Evolutionary conservation across 2,888 invertebrate genomes (phyloP).

Genomic region (Nymphalis polychloros): DNA sequence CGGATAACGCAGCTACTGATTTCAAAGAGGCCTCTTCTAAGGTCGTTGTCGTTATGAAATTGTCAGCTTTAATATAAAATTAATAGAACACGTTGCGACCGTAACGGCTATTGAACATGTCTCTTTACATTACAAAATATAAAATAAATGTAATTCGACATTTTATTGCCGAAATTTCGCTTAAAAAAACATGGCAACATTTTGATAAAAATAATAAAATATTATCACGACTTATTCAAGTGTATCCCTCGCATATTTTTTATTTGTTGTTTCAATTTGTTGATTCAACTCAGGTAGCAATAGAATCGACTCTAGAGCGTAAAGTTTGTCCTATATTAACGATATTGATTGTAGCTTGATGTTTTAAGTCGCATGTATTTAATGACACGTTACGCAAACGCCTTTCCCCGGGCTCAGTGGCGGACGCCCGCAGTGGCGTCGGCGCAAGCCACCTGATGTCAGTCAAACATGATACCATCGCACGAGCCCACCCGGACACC

Average conservation of each 20-base stretch:
- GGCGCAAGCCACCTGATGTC: constrained; percentile 44
- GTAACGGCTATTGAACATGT: constrained; percentile 24
- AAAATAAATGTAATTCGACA: constrained; percentile 21
- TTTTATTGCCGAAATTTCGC: not conserved
- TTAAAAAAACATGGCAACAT: constrained; percentile 8
- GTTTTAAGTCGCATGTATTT: constrained; percentile 52
- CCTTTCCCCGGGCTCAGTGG: constrained; percentile 55
- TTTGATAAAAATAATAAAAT: not conserved
- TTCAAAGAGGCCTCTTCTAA: constrained; percentile 49
- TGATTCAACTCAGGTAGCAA: not conserved
- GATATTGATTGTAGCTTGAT: constrained; percentile 34
- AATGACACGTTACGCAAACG: constrained; percentile 53
- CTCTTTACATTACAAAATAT: constrained; percentile 24
- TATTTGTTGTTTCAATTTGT: not conserved
- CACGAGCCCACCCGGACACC: constrained; percentile 25
- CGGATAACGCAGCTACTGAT: constrained; percentile 41
- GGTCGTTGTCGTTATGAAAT: constrained; percentile 56
- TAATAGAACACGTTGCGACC: constrained; percentile 60
- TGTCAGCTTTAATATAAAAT: constrained; percentile 61
- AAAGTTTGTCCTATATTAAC: constrained; percentile 21
- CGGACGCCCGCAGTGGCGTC: constrained; percentile 17
- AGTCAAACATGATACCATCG: constrained; percentile 46
- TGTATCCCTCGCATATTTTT: not conserved
- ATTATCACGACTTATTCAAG: not conserved
- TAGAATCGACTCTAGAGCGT: constrained; percentile 2